Base-by-base conservation (phyloP, 1,140 invertebrate genomes). In the Tetramorium alpestre region DNA sequence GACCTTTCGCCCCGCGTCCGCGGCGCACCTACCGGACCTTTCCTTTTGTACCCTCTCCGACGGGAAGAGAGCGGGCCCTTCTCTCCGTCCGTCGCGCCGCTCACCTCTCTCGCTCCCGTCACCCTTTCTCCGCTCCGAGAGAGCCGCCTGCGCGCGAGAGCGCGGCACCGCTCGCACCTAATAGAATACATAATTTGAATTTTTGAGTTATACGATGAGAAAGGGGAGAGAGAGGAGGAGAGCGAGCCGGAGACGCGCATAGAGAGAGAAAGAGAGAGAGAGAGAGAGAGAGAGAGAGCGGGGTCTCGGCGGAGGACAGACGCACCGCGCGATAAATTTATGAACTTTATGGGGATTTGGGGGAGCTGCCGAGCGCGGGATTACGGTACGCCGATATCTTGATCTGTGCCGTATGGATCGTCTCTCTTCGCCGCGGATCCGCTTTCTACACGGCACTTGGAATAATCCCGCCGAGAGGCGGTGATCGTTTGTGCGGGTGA, bases 111-210 rank as follows among this genome's bases (percentile, higher is more conserved):
- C 64, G 44, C 25, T 49, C 70, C 60, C 72, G 49, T 85, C 38
- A 38, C 56, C 47, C 28, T 85, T 75, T 78, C 62, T 56, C 72
- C 60, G 49, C 75, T 82, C 16, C 33, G 33, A 33, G 75, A 54
- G 41, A 58, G 25, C 60, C 49, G 44, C 65, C 38, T 82, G 78
- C 67, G 67, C 62, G 44, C 67, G 67, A 47, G 44, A 65, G 77
- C 49, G 10, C 76, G 69, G 86, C 82, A 76, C 62, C 73, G 60
- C 88, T 93, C 90, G 86, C 91, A 93, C 92, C 91, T 95, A 95
- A 95, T 95, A 95, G 94, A 95, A 95, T 94, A 95, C 90, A 91
- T 92, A 92, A 94, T 95, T 95, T 94, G 91, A 94, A 93, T 93
- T 93, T 90, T 94, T 93, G 92, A 92, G 88, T 92, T 93, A 90